Evolutionary conservation across 2,797 vertebrate species (phyloP), one percentile per base, ranked within the genome.

Genomic region (Chrosomus eos): DNA sequence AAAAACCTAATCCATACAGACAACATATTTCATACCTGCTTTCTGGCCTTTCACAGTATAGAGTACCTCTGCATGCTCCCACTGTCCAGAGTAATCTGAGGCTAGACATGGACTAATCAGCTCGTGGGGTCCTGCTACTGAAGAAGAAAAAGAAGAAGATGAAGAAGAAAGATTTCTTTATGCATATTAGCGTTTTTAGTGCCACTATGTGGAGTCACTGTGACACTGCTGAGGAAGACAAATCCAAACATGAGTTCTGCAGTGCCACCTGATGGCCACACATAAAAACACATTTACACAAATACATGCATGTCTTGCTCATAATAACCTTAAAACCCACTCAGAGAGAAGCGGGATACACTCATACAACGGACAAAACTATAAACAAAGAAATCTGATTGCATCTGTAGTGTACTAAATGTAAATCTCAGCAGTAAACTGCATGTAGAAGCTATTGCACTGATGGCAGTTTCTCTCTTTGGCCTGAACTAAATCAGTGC

Each of bases 11-110:
- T 6, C 21, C 38, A 43, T n/a, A 18, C 19, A 67, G 31, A 48
- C 4, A 21, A 4, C 1, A 1, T 7, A 55, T 86, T 88, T 81
- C 89, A 38, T 94, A 98, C 97, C 97, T 96, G 96, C 91, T 90
- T 96, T 96, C 93, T 97, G 96, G 67, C 97, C 98, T 82, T 92
- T 96, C 83, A 99, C 90, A 76, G 92, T 94, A 92, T 98, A 99
- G 1, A 90, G 67, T 38, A 97, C 88, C n/a, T 98, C 97, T 1
- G 94, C 95, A 0, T 98, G 97, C 0, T 96, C 94, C 97, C 97
- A 99, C 4, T 94, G 92, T 1, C 95, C 96, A 23, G 90, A 94
- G 91, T 94, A 96, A 77, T 93, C 93, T 21, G 97, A 93, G 86
- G 97, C 90, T 74, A 98, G 90, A 91, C 97, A 99, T 40, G 97